phyloP scores from a whole-genome alignment of 2,113 vertebrate species.

The Pseudorasbora parva region DNA sequence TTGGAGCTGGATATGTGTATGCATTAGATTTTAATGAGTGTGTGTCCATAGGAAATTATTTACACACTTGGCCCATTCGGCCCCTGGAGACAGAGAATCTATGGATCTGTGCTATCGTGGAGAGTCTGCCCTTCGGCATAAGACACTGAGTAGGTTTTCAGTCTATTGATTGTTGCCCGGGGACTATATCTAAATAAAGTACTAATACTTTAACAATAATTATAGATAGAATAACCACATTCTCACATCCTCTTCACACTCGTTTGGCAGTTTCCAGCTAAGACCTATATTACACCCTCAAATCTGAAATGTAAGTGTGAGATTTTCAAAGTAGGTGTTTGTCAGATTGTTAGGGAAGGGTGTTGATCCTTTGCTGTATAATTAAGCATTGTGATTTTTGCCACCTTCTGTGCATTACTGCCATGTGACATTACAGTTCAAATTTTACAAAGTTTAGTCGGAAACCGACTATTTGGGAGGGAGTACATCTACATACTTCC shows the following conservation, averaged over 20 bases:
- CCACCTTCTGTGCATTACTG: not conserved
- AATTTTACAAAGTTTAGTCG: not conserved
- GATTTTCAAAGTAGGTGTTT: not conserved
- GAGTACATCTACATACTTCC: not conserved
- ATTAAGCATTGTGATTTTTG: not conserved
- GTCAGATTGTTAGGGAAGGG: not conserved
- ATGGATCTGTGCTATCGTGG: constrained; percentile 10
- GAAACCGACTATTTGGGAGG: not conserved
- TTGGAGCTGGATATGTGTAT: constrained; percentile 38
- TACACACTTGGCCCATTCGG: not conserved
- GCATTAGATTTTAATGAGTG: constrained; percentile 49
- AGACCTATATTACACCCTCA: not conserved
- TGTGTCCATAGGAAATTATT: constrained; percentile 37
- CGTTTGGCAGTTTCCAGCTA: not conserved
- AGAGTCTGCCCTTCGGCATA: not conserved
- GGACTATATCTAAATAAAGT: constrained; percentile 12
- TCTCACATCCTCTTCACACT: not conserved
- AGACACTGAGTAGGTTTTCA: constrained; percentile 8
- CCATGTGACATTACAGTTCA: not conserved
- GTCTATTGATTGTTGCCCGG: constrained; percentile 2
- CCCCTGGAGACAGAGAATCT: not conserved
- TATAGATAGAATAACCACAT: not conserved
- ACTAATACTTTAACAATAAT: not conserved
- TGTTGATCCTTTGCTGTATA: not conserved
- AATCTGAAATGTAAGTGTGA: constrained; percentile 15